Conservation (phyloP, 2,888 invertebrate genomes). For the Loripinus fragilis region DNA sequence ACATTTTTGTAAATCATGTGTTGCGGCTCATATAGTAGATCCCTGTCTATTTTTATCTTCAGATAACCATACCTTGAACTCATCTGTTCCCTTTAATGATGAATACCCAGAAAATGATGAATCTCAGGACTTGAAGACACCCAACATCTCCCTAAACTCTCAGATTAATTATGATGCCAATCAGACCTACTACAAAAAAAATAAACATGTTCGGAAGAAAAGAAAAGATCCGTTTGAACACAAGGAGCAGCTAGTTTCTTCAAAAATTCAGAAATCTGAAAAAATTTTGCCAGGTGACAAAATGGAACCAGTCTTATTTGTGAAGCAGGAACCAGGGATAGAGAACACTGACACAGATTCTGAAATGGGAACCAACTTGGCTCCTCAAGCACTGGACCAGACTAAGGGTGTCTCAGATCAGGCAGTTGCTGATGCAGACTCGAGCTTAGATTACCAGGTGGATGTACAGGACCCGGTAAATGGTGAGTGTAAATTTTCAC, state of each 20-base stretch:
- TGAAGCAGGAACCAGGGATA: neutral
- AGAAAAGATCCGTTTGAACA: neutral
- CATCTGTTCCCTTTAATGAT: too few species aligned
- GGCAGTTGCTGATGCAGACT: neutral
- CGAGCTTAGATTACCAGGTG: neutral
- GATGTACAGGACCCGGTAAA: neutral
- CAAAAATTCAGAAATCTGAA: neutral
- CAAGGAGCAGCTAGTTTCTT: neutral
- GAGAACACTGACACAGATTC: neutral
- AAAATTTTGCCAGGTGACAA: neutral
- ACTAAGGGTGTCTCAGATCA: neutral
- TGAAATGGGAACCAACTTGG: neutral
- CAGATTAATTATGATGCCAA: neutral
- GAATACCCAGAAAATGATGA: too few species aligned
- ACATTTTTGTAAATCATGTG: too few species aligned
- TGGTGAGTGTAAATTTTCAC: neutral
- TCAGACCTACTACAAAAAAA: neutral
- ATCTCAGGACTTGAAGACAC: too few species aligned
- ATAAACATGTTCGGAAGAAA: neutral
- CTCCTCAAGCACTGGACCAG: neutral
- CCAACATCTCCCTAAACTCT: too few species aligned
- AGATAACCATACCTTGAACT: too few species aligned
- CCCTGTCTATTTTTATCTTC: too few species aligned
- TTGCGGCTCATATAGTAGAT: too few species aligned
- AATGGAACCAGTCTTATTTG: neutral